These are phyloP conservation scores for Fregetta grallaria DNA, from an alignment of 2,113 vertebrate species.

Conservation along the genomic window DNA sequence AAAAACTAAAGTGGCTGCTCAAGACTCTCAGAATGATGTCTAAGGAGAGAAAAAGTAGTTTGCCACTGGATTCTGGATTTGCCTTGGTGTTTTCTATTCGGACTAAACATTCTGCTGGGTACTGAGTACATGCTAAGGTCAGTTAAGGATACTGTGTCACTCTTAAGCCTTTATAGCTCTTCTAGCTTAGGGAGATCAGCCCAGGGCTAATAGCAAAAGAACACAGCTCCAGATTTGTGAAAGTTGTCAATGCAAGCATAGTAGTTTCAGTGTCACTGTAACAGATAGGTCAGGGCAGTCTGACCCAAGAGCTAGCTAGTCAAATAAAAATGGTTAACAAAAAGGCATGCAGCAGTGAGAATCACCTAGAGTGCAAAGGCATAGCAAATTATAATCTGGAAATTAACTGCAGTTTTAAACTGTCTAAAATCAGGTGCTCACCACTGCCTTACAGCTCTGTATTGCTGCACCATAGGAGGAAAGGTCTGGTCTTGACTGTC, in stretches of 20 bases:
- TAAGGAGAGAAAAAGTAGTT: neutral
- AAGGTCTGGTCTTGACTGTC: neutral
- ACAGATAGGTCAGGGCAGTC: neutral
- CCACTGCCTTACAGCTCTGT: neutral
- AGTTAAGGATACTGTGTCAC: conserved; percentile 11
- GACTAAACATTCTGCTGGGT: neutral
- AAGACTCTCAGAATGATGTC: neutral
- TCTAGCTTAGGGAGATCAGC: neutral
- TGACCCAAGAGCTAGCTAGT: neutral
- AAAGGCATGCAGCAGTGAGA: neutral
- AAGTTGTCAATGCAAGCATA: neutral
- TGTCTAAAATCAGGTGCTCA: neutral
- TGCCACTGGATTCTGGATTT: neutral
- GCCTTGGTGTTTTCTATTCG: neutral
- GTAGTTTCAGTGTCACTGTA: neutral
- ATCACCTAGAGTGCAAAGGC: neutral
- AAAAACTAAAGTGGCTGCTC: neutral
- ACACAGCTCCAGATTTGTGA: neutral
- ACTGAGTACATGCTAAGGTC: neutral
- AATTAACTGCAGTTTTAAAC: neutral
- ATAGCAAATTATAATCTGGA: neutral
- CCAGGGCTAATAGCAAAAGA: neutral
- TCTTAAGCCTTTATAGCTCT: neutral
- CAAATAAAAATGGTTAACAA: conserved; percentile 9
- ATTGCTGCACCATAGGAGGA: neutral